phyloP scores from a whole-genome alignment of 2,797 vertebrate species.

The Spea hammondii region DNA sequence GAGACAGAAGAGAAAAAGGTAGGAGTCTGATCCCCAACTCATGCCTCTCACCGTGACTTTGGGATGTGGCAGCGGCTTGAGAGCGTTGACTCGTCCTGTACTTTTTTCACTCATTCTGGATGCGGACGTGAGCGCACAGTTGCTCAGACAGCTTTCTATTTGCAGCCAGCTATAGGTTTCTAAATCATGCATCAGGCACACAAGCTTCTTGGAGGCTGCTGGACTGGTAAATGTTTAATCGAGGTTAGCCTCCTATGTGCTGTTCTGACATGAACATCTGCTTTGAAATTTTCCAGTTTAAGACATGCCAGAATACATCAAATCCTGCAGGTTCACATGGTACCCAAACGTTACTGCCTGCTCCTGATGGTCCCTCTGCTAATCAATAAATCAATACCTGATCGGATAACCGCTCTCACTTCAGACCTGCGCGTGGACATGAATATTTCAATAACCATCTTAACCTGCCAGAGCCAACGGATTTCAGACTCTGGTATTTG shows the following conservation, averaged over 20 bases:
- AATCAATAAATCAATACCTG: conserved; percentile 24
- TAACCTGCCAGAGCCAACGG: too few species aligned
- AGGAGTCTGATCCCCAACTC: too few species aligned
- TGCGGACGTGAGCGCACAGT: too few species aligned
- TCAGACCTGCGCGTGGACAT: too few species aligned
- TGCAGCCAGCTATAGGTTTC: background rate
- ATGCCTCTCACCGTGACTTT: too few species aligned
- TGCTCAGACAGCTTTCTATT: background rate
- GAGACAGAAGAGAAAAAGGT: too few species aligned
- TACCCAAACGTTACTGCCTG: background rate
- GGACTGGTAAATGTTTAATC: conserved; percentile 42
- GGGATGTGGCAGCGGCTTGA: too few species aligned
- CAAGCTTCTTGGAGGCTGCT: background rate
- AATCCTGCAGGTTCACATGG: conserved; percentile 7
- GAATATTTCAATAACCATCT: too few species aligned
- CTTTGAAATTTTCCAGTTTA: conserved; percentile 36
- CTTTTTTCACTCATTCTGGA: too few species aligned
- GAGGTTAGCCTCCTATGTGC: conserved; percentile 23
- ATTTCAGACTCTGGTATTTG: too few species aligned
- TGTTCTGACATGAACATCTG: conserved; percentile 31
- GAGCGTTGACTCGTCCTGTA: too few species aligned
- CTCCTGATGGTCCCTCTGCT: conserved; percentile 9
- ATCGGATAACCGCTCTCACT: too few species aligned
- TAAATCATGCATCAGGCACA: conserved; percentile 4
- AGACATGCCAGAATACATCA: conserved; percentile 30